These are phyloP conservation scores for Saimiri boliviensis DNA, from an alignment of 2,113 vertebrate genomes.

Conservation along the genomic window DNA sequence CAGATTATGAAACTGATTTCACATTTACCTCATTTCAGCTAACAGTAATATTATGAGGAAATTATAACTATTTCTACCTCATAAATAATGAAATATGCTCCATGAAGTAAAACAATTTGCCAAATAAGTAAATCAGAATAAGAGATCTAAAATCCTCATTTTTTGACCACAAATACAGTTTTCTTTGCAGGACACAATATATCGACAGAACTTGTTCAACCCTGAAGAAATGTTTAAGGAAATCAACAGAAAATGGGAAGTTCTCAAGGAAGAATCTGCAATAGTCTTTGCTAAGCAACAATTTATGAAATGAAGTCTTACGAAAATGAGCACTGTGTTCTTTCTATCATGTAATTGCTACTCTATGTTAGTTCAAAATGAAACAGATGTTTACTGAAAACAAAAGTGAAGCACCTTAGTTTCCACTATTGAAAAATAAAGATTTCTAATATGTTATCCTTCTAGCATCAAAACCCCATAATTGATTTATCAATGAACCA, in stretches of 20 bases:
- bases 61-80: not conserved
- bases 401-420: not conserved
- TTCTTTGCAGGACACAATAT: not conserved
- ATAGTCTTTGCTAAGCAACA: not conserved
- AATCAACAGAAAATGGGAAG: not conserved
- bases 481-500: not conserved
- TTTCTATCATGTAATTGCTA: not conserved
- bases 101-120: not conserved
- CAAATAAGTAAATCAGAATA: not conserved
- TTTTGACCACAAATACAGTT: not conserved
- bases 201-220: not conserved
- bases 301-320: not conserved
- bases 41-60: not conserved
- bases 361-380: not conserved
- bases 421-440: not conserved
- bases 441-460: not conserved
- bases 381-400: not conserved
- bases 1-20: not conserved
- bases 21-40: not conserved
- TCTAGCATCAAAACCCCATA: not conserved
- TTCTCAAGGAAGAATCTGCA: not conserved
- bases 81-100: slow-evolving; percentile 2
- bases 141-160: not conserved
- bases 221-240: not conserved
- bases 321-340: not conserved